Conservation (phyloP, 2,888 invertebrate genomes). For the Apamea crenata region DNA sequence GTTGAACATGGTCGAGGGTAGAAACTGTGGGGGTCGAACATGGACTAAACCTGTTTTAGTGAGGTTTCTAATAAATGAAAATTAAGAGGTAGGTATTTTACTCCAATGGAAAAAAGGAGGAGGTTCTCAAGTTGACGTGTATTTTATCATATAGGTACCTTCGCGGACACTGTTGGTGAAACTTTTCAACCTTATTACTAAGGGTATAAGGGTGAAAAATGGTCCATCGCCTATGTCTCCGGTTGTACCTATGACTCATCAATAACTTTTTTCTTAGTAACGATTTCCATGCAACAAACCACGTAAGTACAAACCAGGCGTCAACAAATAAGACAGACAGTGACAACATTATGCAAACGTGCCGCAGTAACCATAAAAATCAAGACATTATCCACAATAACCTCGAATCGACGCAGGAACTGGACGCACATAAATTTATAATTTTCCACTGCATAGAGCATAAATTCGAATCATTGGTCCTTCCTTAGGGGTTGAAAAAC, state of each 20-base stretch:
- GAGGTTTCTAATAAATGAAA: not conserved
- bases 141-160: constrained; percentile 4
- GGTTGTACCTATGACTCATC: constrained; percentile 2
- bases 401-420: constrained; percentile 80
- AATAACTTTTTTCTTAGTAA: not conserved
- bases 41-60: no score
- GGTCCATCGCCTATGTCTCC: not conserved
- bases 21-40: no score
- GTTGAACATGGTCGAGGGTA: no score
- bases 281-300: not conserved
- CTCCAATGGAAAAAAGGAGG: not conserved
- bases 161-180: not conserved
- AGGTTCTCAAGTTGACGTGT: not conserved
- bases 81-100: not conserved
- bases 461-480: constrained; percentile 89
- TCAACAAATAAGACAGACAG: constrained; percentile 63
- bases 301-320: constrained; percentile 21
- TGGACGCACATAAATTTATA: constrained; percentile 89
- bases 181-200: not conserved
- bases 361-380: constrained; percentile 86
- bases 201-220: not conserved
- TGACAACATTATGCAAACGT: constrained; percentile 85
- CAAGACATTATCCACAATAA: constrained; percentile 77
- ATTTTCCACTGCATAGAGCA: constrained; percentile 90
- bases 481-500: constrained; percentile 79